Evolutionary conservation across 2,888 invertebrate species (phyloP).

Genomic region (Andrena bicolor): DNA sequence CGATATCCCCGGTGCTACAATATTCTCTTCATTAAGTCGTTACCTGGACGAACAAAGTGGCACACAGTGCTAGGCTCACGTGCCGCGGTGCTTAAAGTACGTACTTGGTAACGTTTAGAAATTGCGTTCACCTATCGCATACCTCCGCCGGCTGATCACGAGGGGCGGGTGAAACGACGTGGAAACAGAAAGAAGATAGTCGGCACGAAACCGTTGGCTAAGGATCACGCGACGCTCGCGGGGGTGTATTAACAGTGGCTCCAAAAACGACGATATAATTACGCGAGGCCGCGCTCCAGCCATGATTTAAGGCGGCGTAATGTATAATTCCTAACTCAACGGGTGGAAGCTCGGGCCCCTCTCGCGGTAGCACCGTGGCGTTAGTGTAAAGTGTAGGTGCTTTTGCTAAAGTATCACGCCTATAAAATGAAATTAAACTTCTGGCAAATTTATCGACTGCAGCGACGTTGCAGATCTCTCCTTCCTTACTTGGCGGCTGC

Average conservation of each 20-base stretch:
- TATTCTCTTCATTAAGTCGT: too few species aligned
- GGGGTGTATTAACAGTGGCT: conserved; percentile 65
- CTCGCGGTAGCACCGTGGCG: conserved; percentile 68
- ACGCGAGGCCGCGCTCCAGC: conserved; percentile 68
- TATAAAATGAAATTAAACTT: conserved; percentile 83
- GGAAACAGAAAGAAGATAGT: conserved; percentile 27
- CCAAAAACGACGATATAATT: conserved; percentile 78
- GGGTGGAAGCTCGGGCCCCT: conserved; percentile 43
- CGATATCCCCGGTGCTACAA: too few species aligned
- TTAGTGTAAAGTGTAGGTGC: conserved; percentile 79
- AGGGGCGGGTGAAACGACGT: neutral
- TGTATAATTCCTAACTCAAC: conserved; percentile 76
- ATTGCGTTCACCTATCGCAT: neutral
- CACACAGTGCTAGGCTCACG: too few species aligned
- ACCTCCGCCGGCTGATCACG: neutral
- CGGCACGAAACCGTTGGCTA: conserved; percentile 47
- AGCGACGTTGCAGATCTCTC: conserved; percentile 51
- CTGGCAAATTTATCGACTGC: conserved; percentile 78
- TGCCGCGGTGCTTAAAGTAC: too few species aligned
- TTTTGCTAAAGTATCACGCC: conserved; percentile 81
- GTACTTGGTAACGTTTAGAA: neutral
- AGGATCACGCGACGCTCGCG: conserved; percentile 63
- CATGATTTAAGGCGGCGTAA: conserved; percentile 76
- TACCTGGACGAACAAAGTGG: too few species aligned
- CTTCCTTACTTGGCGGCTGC: conserved; percentile 9